Evolutionary conservation across 2,888 invertebrate species (phyloP), one percentile per base, ranked within the genome.

Genomic region (Tachina grossa): DNA sequence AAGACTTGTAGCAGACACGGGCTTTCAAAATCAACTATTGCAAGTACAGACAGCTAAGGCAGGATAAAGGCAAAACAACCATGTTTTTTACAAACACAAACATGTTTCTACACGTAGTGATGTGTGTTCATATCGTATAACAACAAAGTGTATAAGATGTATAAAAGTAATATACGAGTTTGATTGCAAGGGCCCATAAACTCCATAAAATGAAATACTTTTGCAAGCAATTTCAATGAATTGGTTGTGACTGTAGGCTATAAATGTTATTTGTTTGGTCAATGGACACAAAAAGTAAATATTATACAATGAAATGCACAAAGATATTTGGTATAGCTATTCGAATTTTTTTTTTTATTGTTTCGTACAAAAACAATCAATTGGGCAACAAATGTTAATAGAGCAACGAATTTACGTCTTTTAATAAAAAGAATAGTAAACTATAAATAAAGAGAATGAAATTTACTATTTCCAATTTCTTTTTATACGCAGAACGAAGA

Each of bases 21-120:
- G 68, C 77, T 63, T 78, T 83, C 74, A 78, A 83, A 83, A 51
- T 68, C 83, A 74, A 83, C 74, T 53, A 72, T 49, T 68, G 45
- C 68, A 63, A 31, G 31, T 31, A 31, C 31, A 31, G 31, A 31
- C 6, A 31, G 31, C 6, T 6, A 31, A 31, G 6, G 31, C 31
- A 31, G 6, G 31, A 31, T 6, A 5, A 31, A 6, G 31, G 31
- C 31, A 5, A 31, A 31, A 0, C 31, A 31, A 1, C 31, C 31
- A 31, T 31, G 31, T 31, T 31, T 3, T 31, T 31, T 0, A 31
- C 31, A 31, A 31, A 6, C 31, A 31, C 31, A 6, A 6, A 31
- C 31, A 31, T 31, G 5, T 31, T 5, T 31, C 0, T 6, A 31
- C 6, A 31, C 6, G 6, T 0, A 31, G 1, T 6, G 31, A 4